Base-by-base conservation (phyloP, 2,113 vertebrate species). In the Rhagologus leucostigma region DNA sequence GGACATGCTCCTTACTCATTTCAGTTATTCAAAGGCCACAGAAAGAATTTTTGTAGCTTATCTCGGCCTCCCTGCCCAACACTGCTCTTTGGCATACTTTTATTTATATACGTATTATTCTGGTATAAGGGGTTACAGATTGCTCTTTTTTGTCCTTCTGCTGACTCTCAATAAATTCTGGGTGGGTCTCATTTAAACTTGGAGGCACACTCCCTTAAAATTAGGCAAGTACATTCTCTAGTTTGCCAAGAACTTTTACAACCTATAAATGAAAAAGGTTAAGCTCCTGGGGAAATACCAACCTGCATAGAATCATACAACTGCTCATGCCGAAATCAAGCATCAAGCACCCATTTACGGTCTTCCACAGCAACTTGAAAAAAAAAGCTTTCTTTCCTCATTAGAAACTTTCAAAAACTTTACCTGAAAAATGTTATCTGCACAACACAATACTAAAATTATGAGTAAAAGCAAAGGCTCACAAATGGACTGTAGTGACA, bases 21-120 rank as follows among this genome's bases (percentile, higher is more conserved):
- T 87, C 84, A 96, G 39, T 74, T 90, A 96, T 93, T 90, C 90
- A 84, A 90, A 94, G 81, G 79, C 81, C 93, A 94, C 11, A 71
- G 71, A 90, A 96, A 83, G 84, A 92, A 93, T 94, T 93, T 84
- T 64, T 73, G n/a, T 22, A 73, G 70, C 24, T 3, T 68, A 10
- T 42, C 47, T 94, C 42, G 3, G 11, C n/a, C 79, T 78, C 79
- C 75, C 76, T 41, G 0, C 87, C 90, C 84, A 85, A 52, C 63
- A 56, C 0, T 52, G 56, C 55, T 90, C 79, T 88, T 83, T 13
- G 4, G 64, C 33, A 84, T 71, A 32, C 27, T 86, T 74, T 64
- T 84, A 83, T 52, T 87, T 62, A 73, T 82, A 87, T 13, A 52
- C 0, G 3, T 50, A 88, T 88, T 83, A 88, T 67, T 9, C 30